These are phyloP conservation scores for Paragorgia papillata DNA, from an alignment of 92 coral and sea anemone species.

Conservation along the genomic window DNA sequence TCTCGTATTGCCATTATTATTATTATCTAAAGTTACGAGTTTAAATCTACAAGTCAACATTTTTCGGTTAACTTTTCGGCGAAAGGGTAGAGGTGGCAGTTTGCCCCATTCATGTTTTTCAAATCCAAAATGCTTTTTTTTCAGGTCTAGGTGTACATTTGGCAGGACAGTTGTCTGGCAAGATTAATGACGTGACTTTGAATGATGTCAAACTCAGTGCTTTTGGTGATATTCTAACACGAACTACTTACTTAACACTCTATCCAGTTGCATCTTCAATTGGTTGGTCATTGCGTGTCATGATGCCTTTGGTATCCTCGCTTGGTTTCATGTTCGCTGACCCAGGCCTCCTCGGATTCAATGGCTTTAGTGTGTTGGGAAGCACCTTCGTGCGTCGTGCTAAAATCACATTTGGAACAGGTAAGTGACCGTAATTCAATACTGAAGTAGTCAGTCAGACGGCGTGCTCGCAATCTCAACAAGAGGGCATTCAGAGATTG, in stretches of 20 bases:
- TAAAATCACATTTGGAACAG: constrained; percentile 63
- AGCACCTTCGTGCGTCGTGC: constrained; percentile 70
- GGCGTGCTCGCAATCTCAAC: too few relatives aligned
- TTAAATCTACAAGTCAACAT: too few relatives aligned
- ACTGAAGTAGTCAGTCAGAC: too few relatives aligned
- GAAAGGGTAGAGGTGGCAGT: too few relatives aligned
- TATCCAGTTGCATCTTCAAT: constrained; percentile 66
- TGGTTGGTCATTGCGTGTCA: constrained; percentile 54
- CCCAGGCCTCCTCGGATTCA: constrained; percentile 43
- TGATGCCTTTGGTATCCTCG: constrained; percentile 71
- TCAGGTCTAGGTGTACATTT: constrained; percentile 72
- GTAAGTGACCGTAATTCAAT: too few relatives aligned
- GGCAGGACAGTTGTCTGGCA: constrained; percentile 70
- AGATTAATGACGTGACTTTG: constrained; percentile 54
- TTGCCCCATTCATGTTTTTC: too few relatives aligned
- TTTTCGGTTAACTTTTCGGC: too few relatives aligned
- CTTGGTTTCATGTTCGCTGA: constrained; percentile 75
- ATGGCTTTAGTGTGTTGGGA: constrained; percentile 75
- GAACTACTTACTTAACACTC: constrained; percentile 63
- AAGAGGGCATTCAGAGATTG: too few relatives aligned
- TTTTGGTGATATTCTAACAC: constrained; percentile 57
- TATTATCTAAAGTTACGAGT: too few relatives aligned
- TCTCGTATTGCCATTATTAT: too few relatives aligned
- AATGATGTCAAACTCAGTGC: constrained; percentile 51
- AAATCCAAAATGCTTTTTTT: neutral